A percentile compares a stretch with the other conserved stretches of the same genome.
These are phyloP conservation scores for Ochropacha duplaris DNA, from an alignment of 2,888 invertebrate species.

Conservation along the genomic window DNA sequence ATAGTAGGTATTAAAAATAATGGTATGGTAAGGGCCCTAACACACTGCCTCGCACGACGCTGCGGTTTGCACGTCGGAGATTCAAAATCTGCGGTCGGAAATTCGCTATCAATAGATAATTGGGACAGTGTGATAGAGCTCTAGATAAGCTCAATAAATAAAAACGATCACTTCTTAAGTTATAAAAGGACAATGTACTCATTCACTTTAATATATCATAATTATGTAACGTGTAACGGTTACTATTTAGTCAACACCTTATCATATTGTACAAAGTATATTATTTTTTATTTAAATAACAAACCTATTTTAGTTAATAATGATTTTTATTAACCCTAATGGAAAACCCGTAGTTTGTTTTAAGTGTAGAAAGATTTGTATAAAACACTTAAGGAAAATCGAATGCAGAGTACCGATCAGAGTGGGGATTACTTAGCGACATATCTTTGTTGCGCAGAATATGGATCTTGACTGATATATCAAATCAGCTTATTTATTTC, in stretches of 20 bases:
- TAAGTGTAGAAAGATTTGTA: too few species aligned
- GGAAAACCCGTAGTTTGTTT: background rate
- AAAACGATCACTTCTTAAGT: background rate
- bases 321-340: conserved; percentile 8
- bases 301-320: conserved; percentile 57
- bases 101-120: too few species aligned
- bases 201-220: too few species aligned
- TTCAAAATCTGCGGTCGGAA: too few species aligned
- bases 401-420: too few species aligned
- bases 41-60: too few species aligned
- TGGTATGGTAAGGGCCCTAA: background rate
- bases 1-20: background rate
- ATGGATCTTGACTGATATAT: too few species aligned
- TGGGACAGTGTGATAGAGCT: background rate
- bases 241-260: background rate
- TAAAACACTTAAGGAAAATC: too few species aligned
- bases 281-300: conserved; percentile 69
- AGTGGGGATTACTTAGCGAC: too few species aligned
- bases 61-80: too few species aligned
- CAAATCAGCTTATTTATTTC: too few species aligned
- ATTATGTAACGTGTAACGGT: background rate
- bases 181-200: background rate
- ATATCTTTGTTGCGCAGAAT: too few species aligned
- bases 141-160: background rate
- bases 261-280: conserved; percentile 66